These are phyloP conservation scores for Molorchus minor DNA, from an alignment of 2,888 invertebrate genomes.

Conservation along the genomic window DNA sequence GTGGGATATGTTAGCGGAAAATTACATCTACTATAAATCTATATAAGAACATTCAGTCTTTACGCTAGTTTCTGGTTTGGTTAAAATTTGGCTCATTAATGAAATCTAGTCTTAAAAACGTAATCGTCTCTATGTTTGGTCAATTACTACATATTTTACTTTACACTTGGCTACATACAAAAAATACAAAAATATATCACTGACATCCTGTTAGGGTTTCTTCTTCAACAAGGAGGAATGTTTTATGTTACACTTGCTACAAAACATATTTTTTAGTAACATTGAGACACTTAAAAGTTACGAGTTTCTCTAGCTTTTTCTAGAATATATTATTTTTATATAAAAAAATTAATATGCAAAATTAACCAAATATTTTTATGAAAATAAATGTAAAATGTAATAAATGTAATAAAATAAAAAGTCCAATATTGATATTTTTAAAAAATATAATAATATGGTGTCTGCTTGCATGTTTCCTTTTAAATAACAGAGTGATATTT, in stretches of 20 bases:
- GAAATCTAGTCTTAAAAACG: constrained; percentile 28
- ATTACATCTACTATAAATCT: constrained; percentile 40
- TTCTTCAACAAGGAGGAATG: constrained; percentile 23
- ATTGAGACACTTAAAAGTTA: constrained; percentile 46
- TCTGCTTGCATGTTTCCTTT: no score
- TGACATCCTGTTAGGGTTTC: constrained; percentile 45
- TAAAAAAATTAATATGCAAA: constrained; percentile 18
- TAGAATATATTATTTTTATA: constrained; percentile 12
- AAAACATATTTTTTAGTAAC: constrained; percentile 41
- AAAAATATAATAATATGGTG: no score
- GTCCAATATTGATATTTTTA: no score
- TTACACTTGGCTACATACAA: constrained; percentile 55
- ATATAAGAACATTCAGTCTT: constrained; percentile 53
- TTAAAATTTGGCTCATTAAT: constrained; percentile 32
- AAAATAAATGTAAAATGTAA: no score
- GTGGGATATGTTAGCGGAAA: constrained; percentile 50
- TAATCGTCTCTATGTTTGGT: constrained; percentile 38
- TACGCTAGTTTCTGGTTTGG: constrained; percentile 33
- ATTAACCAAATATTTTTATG: no score
- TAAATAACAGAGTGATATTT: no score
- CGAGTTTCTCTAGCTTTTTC: constrained; percentile 28
- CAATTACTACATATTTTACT: constrained; percentile 37
- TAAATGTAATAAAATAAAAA: no score
- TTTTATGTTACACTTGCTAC: constrained; percentile 29
- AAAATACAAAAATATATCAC: constrained; percentile 61